These are phyloP conservation scores for Napeogenes sylphis DNA, from an alignment of 2,888 invertebrate genomes.

Conservation along the genomic window DNA sequence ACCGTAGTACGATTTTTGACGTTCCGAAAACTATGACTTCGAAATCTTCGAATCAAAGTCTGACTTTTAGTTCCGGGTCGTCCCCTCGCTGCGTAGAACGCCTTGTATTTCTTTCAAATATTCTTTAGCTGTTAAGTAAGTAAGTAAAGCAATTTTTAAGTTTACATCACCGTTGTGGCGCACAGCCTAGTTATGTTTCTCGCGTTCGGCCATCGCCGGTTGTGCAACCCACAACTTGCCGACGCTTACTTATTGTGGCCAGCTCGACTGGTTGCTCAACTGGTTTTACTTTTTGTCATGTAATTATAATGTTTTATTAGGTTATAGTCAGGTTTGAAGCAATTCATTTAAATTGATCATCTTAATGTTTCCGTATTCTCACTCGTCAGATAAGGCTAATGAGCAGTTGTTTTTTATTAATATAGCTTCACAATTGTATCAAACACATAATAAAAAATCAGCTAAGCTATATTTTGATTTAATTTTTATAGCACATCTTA, in stretches of 20 bases:
- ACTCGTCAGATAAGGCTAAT: background rate
- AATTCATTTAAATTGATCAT: background rate
- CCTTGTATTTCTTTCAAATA: slow-evolving; percentile 65
- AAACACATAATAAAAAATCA: too few species aligned
- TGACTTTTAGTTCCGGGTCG: slow-evolving; percentile 59
- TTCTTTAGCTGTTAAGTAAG: slow-evolving; percentile 69
- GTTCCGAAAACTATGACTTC: too few species aligned
- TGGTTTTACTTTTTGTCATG: slow-evolving; percentile 68
- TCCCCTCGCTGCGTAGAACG: slow-evolving; percentile 48
- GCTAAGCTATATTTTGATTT: too few species aligned
- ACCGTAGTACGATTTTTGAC: too few species aligned
- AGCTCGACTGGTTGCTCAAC: slow-evolving; percentile 67
- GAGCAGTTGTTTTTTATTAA: too few species aligned
- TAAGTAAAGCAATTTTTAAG: slow-evolving; percentile 76
- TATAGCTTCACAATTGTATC: too few species aligned
- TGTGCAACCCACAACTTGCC: slow-evolving; percentile 72
- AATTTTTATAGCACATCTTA: background rate
- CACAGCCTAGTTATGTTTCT: slow-evolving; percentile 77
- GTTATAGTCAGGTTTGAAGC: slow-evolving; percentile 34
- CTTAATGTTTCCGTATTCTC: background rate
- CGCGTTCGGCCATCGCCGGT: slow-evolving; percentile 73
- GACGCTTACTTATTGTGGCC: slow-evolving; percentile 74
- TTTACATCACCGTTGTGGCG: slow-evolving; percentile 72
- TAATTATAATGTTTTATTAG: slow-evolving; percentile 67
- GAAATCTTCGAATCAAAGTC: slow-evolving; percentile 4